Evolutionary conservation across 2,113 vertebrate species (phyloP), one percentile per base, ranked within the genome.

Genomic region (Centrocercus urophasianus): DNA sequence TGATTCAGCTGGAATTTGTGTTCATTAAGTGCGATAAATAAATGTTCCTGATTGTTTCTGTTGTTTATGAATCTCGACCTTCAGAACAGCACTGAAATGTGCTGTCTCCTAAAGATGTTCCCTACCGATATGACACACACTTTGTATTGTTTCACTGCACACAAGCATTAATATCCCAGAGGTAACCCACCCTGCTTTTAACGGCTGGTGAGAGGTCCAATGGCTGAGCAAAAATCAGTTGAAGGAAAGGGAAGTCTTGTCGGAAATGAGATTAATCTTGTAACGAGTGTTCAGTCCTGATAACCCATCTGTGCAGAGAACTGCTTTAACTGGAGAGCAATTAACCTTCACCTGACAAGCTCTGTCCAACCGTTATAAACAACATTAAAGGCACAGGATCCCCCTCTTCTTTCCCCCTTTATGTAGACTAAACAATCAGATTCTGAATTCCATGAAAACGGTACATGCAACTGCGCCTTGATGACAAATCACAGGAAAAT

Each of bases 191-290:
- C 98, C 98, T 97, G 67, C 93, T 97, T 90, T 93, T 95, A 98
- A 98, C 98, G 98, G 97, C 98, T 50, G 97, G 88, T 98, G 98
- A 98, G 98, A 98, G 97, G 96, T 97, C 98, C 97, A 97, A 97
- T 97, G 96, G 97, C 98, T 96, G 96, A 97, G 97, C 96, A 96
- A 97, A 98, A 98, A 98, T 98, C 98, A 98, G 98, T 98, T 98
- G 98, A 98, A 98, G 98, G 98, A 99, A 98, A 98, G 86, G 98
- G 98, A 98, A 98, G 98, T 98, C 97, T 98, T 98, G 98, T 98
- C 98, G 98, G 98, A 98, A 98, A 98, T 27, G 97, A 98, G 98
- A 98, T 99, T 99, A 98, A 98, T 98, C 97, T 97, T 98, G 98
- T 98, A 98, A 98, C 98, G 97, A 98, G 98, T 98, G 98, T 98